Evolutionary conservation across 1,140 invertebrate genomes (phyloP).

Genomic region (Drosophila willistoni): DNA sequence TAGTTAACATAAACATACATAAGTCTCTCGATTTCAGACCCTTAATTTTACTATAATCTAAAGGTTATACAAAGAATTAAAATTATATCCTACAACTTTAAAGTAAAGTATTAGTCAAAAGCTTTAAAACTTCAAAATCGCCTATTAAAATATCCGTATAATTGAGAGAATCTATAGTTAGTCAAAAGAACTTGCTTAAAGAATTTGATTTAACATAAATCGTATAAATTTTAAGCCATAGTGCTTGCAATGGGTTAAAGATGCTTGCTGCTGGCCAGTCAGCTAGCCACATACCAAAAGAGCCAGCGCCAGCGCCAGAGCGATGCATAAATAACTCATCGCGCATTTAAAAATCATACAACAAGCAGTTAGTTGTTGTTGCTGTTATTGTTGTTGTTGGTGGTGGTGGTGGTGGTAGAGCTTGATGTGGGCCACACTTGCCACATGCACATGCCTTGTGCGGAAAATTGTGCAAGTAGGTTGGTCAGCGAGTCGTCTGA

Average conservation of each 20-base stretch:
- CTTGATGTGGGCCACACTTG: constrained; percentile 78
- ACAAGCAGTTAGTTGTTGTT: constrained; percentile 55
- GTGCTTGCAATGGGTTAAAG: constrained; percentile 56
- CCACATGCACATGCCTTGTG: constrained; percentile 80
- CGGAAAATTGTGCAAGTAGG: constrained; percentile 81
- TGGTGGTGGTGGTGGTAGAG: constrained; percentile 20
- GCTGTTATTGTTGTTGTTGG: constrained; percentile 35
- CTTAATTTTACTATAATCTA: too few species aligned
- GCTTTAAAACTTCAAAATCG: too few species aligned
- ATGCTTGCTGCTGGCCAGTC: constrained; percentile 33
- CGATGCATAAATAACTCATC: constrained; percentile 81
- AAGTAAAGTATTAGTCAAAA: too few species aligned
- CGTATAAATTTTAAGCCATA: background rate
- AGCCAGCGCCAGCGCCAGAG: constrained; percentile 37
- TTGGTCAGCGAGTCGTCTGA: constrained; percentile 55
- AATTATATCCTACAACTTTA: too few species aligned
- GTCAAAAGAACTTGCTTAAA: background rate
- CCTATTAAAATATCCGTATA: too few species aligned
- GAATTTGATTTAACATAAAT: background rate
- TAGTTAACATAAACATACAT: too few species aligned
- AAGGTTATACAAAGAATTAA: too few species aligned
- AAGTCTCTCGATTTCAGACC: too few species aligned
- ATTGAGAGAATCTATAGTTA: background rate
- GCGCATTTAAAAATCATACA: constrained; percentile 79
- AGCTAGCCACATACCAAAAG: constrained; percentile 41